These are phyloP conservation scores for Drosophila lacteicornis DNA, from an alignment of 1,140 invertebrate genomes.

Conservation along the genomic window DNA sequence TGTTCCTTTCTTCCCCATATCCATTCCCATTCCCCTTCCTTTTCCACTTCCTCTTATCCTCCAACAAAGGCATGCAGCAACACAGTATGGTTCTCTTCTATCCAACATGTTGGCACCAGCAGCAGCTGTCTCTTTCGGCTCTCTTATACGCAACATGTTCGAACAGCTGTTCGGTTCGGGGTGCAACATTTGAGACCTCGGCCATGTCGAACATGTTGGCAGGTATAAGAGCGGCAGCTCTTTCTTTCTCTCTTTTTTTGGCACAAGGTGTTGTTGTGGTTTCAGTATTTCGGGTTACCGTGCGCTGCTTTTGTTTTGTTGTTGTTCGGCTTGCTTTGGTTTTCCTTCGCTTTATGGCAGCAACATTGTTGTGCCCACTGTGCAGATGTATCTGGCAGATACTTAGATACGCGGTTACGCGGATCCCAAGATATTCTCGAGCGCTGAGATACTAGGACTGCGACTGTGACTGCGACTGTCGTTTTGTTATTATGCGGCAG, in stretches of 20 bases:
- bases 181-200: constrained; percentile 52
- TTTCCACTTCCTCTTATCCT: constrained; percentile 7
- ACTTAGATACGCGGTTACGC: constrained; percentile 37
- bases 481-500: constrained; percentile 67
- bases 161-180: constrained; percentile 61
- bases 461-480: constrained; percentile 16
- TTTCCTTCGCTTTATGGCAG: constrained; percentile 21
- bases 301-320: not conserved
- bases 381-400: constrained; percentile 44
- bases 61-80: not conserved
- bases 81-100: constrained; percentile 47
- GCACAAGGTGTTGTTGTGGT: constrained; percentile 38
- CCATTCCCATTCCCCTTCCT: not conserved
- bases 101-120: constrained; percentile 48
- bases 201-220: constrained; percentile 54
- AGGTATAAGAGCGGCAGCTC: constrained; percentile 31
- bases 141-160: constrained; percentile 62
- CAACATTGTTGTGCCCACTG: constrained; percentile 42
- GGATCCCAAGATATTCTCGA: constrained; percentile 26
- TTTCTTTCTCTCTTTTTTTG: constrained; percentile 10
- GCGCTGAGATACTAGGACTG: constrained; percentile 26
- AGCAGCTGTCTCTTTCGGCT: not conserved
- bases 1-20: not conserved
- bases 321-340: constrained; percentile 20
- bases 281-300: constrained; percentile 7